phyloP scores from a whole-genome alignment of 1,140 invertebrate species.

The Drosophila ogumai region DNA sequence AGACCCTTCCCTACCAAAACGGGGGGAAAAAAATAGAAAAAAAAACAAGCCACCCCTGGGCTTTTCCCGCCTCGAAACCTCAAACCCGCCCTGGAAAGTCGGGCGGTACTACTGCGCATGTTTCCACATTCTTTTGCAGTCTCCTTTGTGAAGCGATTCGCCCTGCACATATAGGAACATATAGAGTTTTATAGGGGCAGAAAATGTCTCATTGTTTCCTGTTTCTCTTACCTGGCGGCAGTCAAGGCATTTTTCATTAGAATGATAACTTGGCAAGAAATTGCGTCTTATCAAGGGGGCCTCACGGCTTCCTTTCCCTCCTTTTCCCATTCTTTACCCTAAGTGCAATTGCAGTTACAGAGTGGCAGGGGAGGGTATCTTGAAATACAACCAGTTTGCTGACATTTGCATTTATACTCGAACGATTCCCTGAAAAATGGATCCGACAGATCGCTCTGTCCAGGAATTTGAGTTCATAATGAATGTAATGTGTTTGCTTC shows the following conservation, averaged over 20 bases:
- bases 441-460: constrained; percentile 9
- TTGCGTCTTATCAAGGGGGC: constrained; percentile 36
- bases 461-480: constrained; percentile 9
- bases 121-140: constrained; percentile 55
- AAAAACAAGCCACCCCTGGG: constrained; percentile 31
- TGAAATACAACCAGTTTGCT: constrained; percentile 30
- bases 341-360: constrained; percentile 21
- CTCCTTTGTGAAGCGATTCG: constrained; percentile 39
- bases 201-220: constrained; percentile 42
- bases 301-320: constrained; percentile 7
- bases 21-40: not conserved
- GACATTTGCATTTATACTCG: constrained; percentile 22
- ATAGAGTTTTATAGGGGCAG: constrained; percentile 16
- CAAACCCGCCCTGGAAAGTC: constrained; percentile 37
- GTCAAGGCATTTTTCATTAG: constrained; percentile 67
- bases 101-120: constrained; percentile 68
- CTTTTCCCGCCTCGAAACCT: constrained; percentile 35
- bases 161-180: constrained; percentile 19
- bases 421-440: constrained; percentile 8
- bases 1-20: not conserved
- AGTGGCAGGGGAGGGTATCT: constrained; percentile 11
- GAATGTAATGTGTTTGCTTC: constrained; percentile 2
- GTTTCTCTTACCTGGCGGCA: constrained; percentile 51
- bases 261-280: constrained; percentile 56
- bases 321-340: constrained; percentile 3